These are phyloP conservation scores for Takifugu bimaculatus DNA, from an alignment of 2,113 vertebrate genomes.

Conservation along the genomic window DNA sequence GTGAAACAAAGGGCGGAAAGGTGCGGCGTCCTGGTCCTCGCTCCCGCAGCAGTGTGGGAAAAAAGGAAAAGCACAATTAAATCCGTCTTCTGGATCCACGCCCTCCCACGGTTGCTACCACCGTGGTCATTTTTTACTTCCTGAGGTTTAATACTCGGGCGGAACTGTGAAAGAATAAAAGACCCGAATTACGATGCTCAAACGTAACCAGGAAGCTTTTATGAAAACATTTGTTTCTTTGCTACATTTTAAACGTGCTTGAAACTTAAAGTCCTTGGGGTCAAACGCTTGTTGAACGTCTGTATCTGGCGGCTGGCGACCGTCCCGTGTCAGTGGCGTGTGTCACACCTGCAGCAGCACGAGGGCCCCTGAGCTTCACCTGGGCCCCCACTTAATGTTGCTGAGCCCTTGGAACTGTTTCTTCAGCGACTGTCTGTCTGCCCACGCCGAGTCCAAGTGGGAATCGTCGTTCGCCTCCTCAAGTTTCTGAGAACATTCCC, in stretches of 20 bases:
- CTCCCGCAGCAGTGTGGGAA: slow-evolving; percentile 2
- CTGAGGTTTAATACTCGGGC: too few relatives aligned
- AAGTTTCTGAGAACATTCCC: slow-evolving; percentile 78
- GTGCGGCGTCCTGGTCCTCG: slow-evolving; percentile 78
- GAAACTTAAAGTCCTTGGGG: too few relatives aligned
- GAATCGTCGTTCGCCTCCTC: slow-evolving; percentile 86
- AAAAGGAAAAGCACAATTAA: too few relatives aligned
- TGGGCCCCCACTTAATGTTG: slow-evolving; percentile 92
- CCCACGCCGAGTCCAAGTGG: slow-evolving; percentile 85
- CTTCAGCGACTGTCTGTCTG: slow-evolving; percentile 87
- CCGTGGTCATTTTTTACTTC: too few relatives aligned
- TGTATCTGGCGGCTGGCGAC: slow-evolving; percentile 75
- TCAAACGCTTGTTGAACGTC: too few relatives aligned
- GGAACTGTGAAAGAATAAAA: too few relatives aligned
- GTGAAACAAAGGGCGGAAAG: slow-evolving; percentile 92
- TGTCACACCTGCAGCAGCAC: background rate
- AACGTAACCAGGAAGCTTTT: too few relatives aligned
- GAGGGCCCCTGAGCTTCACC: slow-evolving; percentile 59
- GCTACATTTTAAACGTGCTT: too few relatives aligned
- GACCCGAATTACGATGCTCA: too few relatives aligned
- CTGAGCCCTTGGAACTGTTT: slow-evolving; percentile 93
- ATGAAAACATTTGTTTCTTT: too few relatives aligned
- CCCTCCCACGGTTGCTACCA: slow-evolving; percentile 59
- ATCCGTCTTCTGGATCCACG: slow-evolving; percentile 73
- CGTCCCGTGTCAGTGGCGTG: too few relatives aligned